A percentile compares a stretch with the other conserved stretches of the same genome.
Evolutionary conservation across 2,797 vertebrate species (phyloP).

Genomic region (Helostoma temminkii): DNA sequence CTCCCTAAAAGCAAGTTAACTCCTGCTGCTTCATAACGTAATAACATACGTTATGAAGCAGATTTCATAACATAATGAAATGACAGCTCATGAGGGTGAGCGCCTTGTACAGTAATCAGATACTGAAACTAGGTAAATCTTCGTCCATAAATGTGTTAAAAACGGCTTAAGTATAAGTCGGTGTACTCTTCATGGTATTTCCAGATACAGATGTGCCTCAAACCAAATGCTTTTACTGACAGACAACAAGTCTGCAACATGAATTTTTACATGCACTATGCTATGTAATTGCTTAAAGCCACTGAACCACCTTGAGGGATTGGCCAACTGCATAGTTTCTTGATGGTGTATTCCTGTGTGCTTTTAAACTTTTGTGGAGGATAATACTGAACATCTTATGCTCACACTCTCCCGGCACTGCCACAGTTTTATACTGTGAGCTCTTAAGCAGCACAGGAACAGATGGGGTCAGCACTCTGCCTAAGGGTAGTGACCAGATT

Average conservation of each 20-base stretch:
- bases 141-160: constrained; percentile 15
- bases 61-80: constrained; percentile 5
- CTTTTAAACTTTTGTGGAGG: constrained; percentile 24
- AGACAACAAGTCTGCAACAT: constrained; percentile 31
- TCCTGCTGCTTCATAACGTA: too few relatives aligned
- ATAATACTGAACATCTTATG: constrained; percentile 11
- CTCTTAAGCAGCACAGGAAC: constrained; percentile 20
- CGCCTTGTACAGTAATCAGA: constrained; percentile 17
- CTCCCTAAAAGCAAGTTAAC: constrained; percentile 19
- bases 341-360: not conserved
- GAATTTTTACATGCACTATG: constrained; percentile 31
- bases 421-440: not conserved
- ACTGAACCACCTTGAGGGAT: constrained; percentile 8
- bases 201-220: constrained; percentile 23
- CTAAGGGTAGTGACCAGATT: constrained; percentile 20
- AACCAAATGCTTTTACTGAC: constrained; percentile 12
- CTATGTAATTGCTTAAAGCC: constrained; percentile 24
- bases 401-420: not conserved
- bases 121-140: not conserved
- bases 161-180: constrained; percentile 35
- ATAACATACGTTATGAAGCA: too few relatives aligned
- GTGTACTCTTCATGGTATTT: constrained; percentile 34
- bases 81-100: not conserved
- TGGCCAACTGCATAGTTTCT: constrained; percentile 5
- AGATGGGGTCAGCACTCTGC: constrained; percentile 32